These are phyloP conservation scores for Sebastes taczanowskii DNA, from an alignment of 2,797 vertebrate genomes.

Conservation along the genomic window DNA sequence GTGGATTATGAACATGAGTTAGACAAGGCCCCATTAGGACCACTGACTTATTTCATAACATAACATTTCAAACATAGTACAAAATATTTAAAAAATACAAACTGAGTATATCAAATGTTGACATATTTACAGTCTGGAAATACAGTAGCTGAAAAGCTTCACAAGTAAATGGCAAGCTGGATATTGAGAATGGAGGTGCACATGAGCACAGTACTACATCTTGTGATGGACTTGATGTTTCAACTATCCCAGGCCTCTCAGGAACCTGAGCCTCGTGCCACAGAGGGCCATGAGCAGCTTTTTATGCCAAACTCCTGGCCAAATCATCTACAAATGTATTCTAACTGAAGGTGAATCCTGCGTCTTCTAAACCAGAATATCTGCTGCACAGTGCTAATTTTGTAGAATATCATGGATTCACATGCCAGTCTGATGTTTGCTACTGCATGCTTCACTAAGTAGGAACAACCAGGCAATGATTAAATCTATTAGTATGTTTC, in stretches of 20 bases:
- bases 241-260: background rate
- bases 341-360: background rate
- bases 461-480: conserved; percentile 48
- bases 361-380: background rate
- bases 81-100: conserved; percentile 85
- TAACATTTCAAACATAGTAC: conserved; percentile 67
- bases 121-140: conserved; percentile 77
- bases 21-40: conserved; percentile 45
- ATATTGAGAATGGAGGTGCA: conserved; percentile 28
- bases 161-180: conserved; percentile 28
- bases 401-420: conserved; percentile 12
- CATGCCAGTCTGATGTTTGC: conserved; percentile 41
- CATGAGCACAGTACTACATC: conserved; percentile 26
- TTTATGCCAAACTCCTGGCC: background rate
- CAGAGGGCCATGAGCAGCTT: background rate
- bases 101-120: conserved; percentile 75
- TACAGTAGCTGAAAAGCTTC: conserved; percentile 58
- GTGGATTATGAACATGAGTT: conserved; percentile 57
- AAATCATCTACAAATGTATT: background rate
- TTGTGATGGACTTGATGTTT: conserved; percentile 1
- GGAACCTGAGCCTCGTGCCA: background rate
- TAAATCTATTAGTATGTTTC: conserved; percentile 27
- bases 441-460: conserved; percentile 61
- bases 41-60: conserved; percentile 37
- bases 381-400: conserved; percentile 30